These are phyloP conservation scores for Sakesphorus luctuosus DNA, from an alignment of 2,113 vertebrate genomes.

Conservation along the genomic window DNA sequence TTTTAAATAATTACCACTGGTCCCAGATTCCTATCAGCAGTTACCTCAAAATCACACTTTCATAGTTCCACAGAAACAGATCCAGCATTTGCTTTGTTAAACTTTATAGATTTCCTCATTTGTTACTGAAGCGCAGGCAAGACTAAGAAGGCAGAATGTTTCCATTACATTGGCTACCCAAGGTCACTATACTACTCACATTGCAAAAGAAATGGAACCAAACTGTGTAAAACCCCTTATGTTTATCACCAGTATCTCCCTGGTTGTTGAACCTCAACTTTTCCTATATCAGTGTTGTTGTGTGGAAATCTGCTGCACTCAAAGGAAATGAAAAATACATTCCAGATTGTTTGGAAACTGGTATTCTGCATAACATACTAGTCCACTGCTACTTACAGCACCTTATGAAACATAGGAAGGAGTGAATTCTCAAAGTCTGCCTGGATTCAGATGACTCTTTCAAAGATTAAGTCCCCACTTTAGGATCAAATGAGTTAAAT, in stretches of 20 bases:
- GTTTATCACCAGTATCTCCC: neutral
- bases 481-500: neutral
- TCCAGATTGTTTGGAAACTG: neutral
- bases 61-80: neutral
- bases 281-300: rapidly evolving
- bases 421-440: neutral
- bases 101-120: neutral
- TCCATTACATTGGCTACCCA: neutral
- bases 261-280: neutral
- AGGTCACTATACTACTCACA: neutral
- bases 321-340: neutral
- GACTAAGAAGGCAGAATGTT: neutral
- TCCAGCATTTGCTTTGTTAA: neutral
- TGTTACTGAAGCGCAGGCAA: neutral
- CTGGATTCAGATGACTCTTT: neutral
- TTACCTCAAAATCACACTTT: neutral
- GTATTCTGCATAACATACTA: neutral
- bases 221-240: neutral
- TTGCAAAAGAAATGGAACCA: neutral
- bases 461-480: neutral
- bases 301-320: neutral
- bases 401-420: neutral
- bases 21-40: neutral
- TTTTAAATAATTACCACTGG: neutral
- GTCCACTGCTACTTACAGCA: neutral